Percentiles rank a stretch among this genome's conserved stretches.
Conservation (phyloP, 2,888 invertebrate species). For the Polylopha cassiicola region DNA sequence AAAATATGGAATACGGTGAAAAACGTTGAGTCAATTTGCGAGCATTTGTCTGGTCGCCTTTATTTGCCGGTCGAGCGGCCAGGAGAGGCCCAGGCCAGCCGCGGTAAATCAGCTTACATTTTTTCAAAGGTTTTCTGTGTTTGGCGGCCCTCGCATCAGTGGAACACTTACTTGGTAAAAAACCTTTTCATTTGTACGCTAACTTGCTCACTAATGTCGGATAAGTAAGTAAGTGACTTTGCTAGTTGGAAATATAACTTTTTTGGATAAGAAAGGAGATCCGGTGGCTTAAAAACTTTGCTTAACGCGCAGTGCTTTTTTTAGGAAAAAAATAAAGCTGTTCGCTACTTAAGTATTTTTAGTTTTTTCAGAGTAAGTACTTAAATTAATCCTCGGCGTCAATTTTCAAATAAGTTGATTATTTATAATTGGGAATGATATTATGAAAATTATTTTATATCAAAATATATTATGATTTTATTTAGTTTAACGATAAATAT, state of each 20-base stretch:
- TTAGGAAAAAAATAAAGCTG: too few relatives aligned
- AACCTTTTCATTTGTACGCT: conserved; percentile 57
- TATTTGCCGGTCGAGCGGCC: conserved; percentile 70
- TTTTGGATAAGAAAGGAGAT: neutral
- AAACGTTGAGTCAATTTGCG: conserved; percentile 74
- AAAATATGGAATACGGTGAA: conserved; percentile 66
- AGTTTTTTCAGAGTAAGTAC: too few relatives aligned
- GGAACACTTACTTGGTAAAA: conserved; percentile 48
- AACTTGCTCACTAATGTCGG: conserved; percentile 37
- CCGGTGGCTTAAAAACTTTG: neutral
- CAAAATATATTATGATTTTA: too few relatives aligned
- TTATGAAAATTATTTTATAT: too few relatives aligned
- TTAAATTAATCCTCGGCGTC: too few relatives aligned
- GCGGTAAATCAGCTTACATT: conserved; percentile 75
- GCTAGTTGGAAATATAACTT: conserved; percentile 9
- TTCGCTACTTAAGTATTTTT: too few relatives aligned
- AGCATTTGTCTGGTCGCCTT: conserved; percentile 75
- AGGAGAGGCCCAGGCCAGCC: conserved; percentile 57
- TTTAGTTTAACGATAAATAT: too few relatives aligned
- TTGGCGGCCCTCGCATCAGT: conserved; percentile 64
- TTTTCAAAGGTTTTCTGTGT: conserved; percentile 72
- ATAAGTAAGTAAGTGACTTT: conserved; percentile 19
- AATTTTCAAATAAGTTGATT: too few relatives aligned
- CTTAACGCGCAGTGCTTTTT: too few relatives aligned
- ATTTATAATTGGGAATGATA: too few relatives aligned